Evolutionary conservation across 2,888 invertebrate genomes (phyloP).

Genomic region (Yponomeuta malinellus): DNA sequence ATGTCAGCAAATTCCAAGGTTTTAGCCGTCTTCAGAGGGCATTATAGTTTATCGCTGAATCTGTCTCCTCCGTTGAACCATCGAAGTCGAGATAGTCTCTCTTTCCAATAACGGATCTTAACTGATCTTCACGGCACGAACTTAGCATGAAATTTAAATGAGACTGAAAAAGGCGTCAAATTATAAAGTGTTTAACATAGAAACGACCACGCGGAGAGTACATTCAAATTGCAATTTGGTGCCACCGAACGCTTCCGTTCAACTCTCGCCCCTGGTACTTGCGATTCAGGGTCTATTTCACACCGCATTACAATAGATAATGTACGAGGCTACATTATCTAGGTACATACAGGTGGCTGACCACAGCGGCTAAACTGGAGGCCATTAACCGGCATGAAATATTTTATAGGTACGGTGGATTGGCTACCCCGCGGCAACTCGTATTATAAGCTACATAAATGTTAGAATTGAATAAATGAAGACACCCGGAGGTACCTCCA

Average conservation of each 20-base stretch:
- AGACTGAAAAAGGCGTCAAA: neutral
- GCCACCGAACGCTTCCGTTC: neutral
- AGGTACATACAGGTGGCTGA: neutral
- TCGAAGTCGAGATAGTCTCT: too few relatives aligned
- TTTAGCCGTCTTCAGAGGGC: too few relatives aligned
- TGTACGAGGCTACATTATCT: neutral
- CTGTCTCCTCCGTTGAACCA: too few relatives aligned
- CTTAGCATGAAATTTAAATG: neutral
- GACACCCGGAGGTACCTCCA: too few relatives aligned
- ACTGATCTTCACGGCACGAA: too few relatives aligned
- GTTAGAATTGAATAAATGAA: too few relatives aligned
- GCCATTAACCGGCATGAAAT: neutral
- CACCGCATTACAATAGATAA: neutral
- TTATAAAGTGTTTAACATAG: constrained; percentile 2
- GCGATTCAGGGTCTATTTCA: neutral
- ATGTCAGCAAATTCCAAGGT: too few relatives aligned
- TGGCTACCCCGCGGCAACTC: neutral
- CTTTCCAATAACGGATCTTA: too few relatives aligned
- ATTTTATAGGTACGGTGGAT: neutral
- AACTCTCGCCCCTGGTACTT: neutral
- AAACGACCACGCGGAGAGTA: neutral
- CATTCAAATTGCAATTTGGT: neutral
- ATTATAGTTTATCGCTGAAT: too few relatives aligned
- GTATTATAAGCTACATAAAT: too few relatives aligned
- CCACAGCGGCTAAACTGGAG: neutral